A percentile compares a stretch with the other conserved stretches of the same genome.
These are phyloP conservation scores for Morpho achilles DNA, from an alignment of 2,888 invertebrate species.

Conservation along the genomic window DNA sequence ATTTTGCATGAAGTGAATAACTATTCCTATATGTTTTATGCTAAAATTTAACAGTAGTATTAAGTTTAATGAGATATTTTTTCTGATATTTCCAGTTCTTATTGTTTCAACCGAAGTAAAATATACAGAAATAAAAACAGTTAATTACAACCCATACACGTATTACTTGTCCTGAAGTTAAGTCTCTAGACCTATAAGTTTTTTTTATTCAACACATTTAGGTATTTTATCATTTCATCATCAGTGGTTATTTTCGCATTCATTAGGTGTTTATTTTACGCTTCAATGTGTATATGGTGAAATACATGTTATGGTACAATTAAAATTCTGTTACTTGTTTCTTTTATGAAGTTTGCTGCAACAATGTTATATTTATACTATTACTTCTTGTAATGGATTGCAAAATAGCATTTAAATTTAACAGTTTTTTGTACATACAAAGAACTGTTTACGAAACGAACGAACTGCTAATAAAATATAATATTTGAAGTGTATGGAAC, in stretches of 20 bases:
- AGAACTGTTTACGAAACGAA: no score
- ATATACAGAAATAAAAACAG: not conserved
- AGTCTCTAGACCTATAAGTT: constrained; percentile 7
- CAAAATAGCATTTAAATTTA: no score
- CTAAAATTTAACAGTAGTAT: no score
- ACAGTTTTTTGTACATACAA: no score
- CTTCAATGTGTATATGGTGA: constrained; percentile 8
- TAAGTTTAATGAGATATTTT: no score
- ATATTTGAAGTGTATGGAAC: no score
- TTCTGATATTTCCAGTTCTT: no score
- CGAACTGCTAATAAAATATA: no score
- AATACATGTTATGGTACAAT: constrained; percentile 19
- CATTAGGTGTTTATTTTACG: constrained; percentile 23
- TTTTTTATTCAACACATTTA: constrained; percentile 1
- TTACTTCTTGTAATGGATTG: not conserved
- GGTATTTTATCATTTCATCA: constrained; percentile 10
- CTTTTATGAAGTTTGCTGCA: constrained; percentile 2
- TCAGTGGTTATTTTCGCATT: constrained; percentile 23
- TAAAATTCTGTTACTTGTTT: constrained; percentile 13
- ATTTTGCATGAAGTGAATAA: no score
- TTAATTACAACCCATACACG: not conserved
- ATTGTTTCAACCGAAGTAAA: no score
- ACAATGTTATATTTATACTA: no score
- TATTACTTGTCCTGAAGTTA: constrained; percentile 1
- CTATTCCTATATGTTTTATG: no score